Conservation (phyloP, 1,140 invertebrate species). For the Ceratoteleas bidentatus region DNA sequence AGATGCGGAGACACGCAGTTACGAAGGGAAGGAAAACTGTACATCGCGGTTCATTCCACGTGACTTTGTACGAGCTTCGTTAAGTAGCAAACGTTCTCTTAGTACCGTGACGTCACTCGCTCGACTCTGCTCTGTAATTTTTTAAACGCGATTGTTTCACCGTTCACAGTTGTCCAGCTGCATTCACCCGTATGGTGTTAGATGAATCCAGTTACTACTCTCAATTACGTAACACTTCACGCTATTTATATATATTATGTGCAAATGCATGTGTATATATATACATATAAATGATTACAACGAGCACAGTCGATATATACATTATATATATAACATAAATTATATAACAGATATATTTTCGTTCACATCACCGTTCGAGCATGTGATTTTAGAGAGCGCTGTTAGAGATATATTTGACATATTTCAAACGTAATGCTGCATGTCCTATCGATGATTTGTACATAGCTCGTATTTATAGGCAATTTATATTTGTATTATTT, state of each 20-base stretch:
- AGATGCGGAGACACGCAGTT: neutral
- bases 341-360: constrained; percentile 62
- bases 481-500: constrained; percentile 74
- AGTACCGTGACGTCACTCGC: constrained; percentile 15
- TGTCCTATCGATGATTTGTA: constrained; percentile 79
- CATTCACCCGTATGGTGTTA: constrained; percentile 45
- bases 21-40: constrained; percentile 13
- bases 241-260: constrained; percentile 62
- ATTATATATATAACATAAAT: constrained; percentile 38
- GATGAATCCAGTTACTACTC: constrained; percentile 38
- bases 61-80: constrained; percentile 58
- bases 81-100: constrained; percentile 35
- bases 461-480: constrained; percentile 79
- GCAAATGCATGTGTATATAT: constrained; percentile 64
- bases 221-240: constrained; percentile 44
- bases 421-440: constrained; percentile 70
- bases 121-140: constrained; percentile 58
- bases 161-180: constrained; percentile 64
- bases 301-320: constrained; percentile 67
- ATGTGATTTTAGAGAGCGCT: constrained; percentile 72
- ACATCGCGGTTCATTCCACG: constrained; percentile 52
- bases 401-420: constrained; percentile 73
- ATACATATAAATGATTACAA: constrained; percentile 68
- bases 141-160: too few relatives aligned
- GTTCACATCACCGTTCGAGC: constrained; percentile 70